Evolutionary conservation across 2,113 vertebrate genomes (phyloP), one percentile per base, ranked within the genome.

Genomic region (Xyliphius kryptos): DNA sequence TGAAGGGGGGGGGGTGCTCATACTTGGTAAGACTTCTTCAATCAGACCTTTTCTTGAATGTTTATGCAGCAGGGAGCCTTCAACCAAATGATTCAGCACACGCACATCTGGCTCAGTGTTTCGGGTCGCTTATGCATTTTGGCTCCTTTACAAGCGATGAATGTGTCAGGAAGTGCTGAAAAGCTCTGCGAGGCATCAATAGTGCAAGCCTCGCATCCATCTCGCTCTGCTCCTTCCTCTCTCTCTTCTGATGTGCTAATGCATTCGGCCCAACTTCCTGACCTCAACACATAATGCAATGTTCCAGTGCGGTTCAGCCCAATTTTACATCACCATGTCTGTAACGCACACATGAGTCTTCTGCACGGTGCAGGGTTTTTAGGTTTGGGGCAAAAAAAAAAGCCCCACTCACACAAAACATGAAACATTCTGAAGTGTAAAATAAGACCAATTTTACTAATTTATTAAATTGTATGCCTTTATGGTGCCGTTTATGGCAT

Each of bases 231-330:
- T 44, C 22, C 16, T 10, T 22, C 10, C 19, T 50, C 14, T 16
- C 40, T 50, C 26, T 50, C 11, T 12, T 66, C 15, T 38, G 44
- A 38, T 49, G 6, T 57, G 63, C 53, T 57, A 20, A 26, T 17
- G 32, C 22, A 40, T 57, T 40, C 20, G 14, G n/a, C 19, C 11
- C 54, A 50, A 12, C 12, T 40, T 52, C 61, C 66, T 68, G 51
- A 49, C 58, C 43, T 67, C 44, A 72, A 46, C 65, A 68, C 64
- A 68, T 68, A 15, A 26, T 44, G 43, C 3, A 15, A n/a, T 15
- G 43, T n/a, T 46, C 14, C 6, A 15, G 13, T n/a, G 6, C n/a
- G 13, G 9, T 14, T 11, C 40, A 41, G 10, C 40, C 40, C 9
- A 3, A 5, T 41, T 41, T 41, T 14, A 12, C 9, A 7, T 14